Evolutionary conservation across 1,140 invertebrate species (phyloP), one percentile per base, ranked within the genome.

Genomic region (Drosophila ironensis): DNA sequence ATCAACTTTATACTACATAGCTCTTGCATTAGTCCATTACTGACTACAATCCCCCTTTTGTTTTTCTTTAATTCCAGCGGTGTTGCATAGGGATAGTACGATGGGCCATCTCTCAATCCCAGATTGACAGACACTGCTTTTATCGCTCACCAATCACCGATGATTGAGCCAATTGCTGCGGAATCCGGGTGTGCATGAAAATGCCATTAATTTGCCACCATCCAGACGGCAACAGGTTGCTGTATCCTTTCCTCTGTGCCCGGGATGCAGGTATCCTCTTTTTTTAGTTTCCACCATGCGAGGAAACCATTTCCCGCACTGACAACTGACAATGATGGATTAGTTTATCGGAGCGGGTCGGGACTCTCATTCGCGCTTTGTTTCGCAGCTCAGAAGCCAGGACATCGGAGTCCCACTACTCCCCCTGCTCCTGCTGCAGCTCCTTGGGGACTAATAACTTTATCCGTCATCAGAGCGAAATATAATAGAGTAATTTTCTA

Each of bases 401-500:
- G 25, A 42, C 44, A 47, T 47, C 42, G 14, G 1, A 4, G 11
- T 41, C 54, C 11, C 25, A 8, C 44, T 20, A 16, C 27, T 33
- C n/a, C 1, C 25, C 25, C 25, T 4, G 17, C 24, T 11, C 37
- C 25, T 2, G 14, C 12, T 6, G 11, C 3, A 7, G 20, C 25
- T 44, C 69, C 78, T 42, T 28, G 54, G 54, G 73, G 78, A 61
- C 78, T 77, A 77, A 82, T 82, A 84, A 84, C 73, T 77, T 70
- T 84, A 61, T 82, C 60, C 47, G 56, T 74, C 72, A 73, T 66
- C 68, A 66, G 37, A 52, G 47, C 48, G 37, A 74, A 76, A 51
- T 42, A 84, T 84, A 82, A 84, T 84, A 84, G 63, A 82, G 73
- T 73, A 69, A 84, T 82, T 66, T 84, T 84, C 78, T 84, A 59